A percentile compares a stretch with the other conserved stretches of the same genome.
Evolutionary conservation across 2,888 invertebrate species (phyloP).

Genomic region (Ctena decussata): DNA sequence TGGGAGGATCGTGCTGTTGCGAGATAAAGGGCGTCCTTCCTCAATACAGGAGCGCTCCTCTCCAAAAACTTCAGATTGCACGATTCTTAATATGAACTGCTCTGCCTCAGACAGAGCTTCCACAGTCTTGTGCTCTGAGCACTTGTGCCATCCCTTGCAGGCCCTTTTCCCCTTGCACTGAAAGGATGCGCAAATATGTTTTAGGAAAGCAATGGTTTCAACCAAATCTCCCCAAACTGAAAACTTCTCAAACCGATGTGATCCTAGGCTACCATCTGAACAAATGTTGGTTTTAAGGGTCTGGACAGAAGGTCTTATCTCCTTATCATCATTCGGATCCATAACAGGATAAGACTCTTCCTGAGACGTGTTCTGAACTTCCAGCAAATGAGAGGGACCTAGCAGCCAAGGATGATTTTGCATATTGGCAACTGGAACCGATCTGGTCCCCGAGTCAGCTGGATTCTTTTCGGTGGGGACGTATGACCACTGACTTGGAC

Average conservation of each 20-base stretch:
- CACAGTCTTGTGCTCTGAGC: background rate
- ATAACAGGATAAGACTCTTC: background rate
- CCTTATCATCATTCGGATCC: background rate
- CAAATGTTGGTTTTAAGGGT: background rate
- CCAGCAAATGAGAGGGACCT: constrained; percentile 2
- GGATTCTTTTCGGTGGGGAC: constrained; percentile 43
- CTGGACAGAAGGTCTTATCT: background rate
- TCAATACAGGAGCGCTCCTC: background rate
- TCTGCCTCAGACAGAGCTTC: background rate
- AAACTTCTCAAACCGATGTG: constrained; percentile 16
- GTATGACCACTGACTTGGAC: constrained; percentile 47
- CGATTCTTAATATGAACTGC: constrained; percentile 14
- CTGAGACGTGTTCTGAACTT: background rate
- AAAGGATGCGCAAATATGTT: background rate
- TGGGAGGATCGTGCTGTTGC: constrained; percentile 14
- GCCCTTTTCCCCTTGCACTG: background rate
- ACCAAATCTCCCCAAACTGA: constrained; percentile 13
- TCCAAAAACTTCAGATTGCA: constrained; percentile 22
- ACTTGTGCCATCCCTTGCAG: background rate
- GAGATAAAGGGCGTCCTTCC: background rate
- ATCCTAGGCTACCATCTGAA: background rate
- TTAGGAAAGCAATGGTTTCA: constrained; percentile 1
- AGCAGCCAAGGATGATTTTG: constrained; percentile 24
- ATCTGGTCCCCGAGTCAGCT: constrained; percentile 46
- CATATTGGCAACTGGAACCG: constrained; percentile 1